Percentiles rank a stretch among this genome's conserved stretches.
Conservation (phyloP, 2,797 vertebrate species). For the Alexandromys oeconomus region DNA sequence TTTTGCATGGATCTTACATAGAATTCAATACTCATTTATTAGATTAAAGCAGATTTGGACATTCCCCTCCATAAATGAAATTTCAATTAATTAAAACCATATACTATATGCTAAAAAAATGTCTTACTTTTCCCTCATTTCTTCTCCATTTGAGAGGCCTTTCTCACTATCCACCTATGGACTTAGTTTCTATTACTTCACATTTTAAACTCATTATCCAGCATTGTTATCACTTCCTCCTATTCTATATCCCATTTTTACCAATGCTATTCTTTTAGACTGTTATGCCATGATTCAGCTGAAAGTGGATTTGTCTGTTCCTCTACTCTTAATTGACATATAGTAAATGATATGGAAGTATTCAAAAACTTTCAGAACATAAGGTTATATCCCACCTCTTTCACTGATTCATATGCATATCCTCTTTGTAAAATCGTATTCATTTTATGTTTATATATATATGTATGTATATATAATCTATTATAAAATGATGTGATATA, state of each 20-base stretch:
- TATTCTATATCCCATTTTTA: background rate
- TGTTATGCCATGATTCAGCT: background rate
- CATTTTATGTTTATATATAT: background rate
- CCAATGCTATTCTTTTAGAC: background rate
- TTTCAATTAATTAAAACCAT: background rate
- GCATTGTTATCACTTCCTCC: background rate
- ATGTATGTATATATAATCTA: background rate
- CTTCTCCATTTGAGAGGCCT: background rate
- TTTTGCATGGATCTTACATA: background rate
- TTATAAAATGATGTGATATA: background rate
- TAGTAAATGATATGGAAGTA: background rate
- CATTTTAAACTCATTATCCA: background rate
- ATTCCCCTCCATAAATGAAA: background rate
- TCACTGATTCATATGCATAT: background rate
- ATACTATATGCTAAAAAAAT: background rate
- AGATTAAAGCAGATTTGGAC: background rate
- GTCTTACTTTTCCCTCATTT: background rate
- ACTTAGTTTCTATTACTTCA: background rate
- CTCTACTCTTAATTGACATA: background rate
- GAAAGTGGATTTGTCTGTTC: background rate
- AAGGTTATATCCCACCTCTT: background rate
- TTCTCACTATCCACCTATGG: background rate
- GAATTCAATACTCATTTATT: background rate
- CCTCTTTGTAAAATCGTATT: background rate
- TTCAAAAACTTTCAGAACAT: background rate